Evolutionary conservation across 64 coral and sea anemone genomes (phyloP).

Genomic region (Acropora tenuis): DNA sequence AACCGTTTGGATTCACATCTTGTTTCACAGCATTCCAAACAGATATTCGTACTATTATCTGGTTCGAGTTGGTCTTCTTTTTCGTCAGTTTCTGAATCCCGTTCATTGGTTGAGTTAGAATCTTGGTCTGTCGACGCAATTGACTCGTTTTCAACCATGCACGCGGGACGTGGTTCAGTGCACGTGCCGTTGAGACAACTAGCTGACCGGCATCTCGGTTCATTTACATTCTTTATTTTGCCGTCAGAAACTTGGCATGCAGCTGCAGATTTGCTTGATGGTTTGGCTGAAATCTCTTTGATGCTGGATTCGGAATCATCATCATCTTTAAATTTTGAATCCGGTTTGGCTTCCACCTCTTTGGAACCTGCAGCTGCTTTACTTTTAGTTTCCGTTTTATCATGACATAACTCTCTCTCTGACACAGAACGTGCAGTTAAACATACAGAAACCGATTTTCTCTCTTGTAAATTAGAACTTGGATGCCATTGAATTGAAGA

Average conservation of each 20-base stretch:
- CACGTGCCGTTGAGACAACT: background rate
- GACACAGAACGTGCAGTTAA: background rate
- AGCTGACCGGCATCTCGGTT: background rate
- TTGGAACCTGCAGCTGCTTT: background rate
- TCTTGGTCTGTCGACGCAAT: background rate
- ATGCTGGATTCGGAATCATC: background rate
- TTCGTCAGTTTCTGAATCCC: background rate
- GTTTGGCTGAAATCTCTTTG: background rate
- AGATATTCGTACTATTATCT: background rate
- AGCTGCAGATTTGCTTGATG: background rate
- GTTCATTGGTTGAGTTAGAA: background rate
- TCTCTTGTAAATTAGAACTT: background rate
- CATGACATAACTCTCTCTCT: background rate
- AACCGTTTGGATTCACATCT: background rate
- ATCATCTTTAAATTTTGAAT: background rate
- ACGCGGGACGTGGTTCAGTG: background rate
- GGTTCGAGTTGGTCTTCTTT: background rate
- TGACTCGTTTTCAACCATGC: background rate
- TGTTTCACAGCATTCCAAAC: background rate
- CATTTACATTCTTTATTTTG: background rate
- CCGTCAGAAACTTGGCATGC: background rate
- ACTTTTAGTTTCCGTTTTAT: background rate
- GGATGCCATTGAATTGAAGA: background rate
- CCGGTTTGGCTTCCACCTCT: background rate
- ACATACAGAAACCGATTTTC: background rate